These are phyloP conservation scores for Mustela nigripes DNA, from an alignment of 2,113 vertebrate genomes.

Conservation along the genomic window DNA sequence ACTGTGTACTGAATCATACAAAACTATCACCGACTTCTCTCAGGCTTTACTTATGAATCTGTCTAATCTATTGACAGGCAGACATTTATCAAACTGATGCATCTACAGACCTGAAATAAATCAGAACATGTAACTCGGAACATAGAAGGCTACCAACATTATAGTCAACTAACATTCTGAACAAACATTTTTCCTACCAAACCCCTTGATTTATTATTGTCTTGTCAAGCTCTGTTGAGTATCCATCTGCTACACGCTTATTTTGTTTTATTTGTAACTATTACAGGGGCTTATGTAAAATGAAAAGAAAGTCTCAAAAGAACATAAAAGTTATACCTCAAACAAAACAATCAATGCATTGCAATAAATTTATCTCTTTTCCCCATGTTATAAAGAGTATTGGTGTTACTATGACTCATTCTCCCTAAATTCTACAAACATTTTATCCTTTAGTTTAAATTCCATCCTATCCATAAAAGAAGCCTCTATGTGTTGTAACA, in stretches of 20 bases:
- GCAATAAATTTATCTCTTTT: conserved; percentile 65
- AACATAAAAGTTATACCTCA: conserved; percentile 66
- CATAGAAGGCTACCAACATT: conserved; percentile 21
- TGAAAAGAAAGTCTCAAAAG: conserved; percentile 24
- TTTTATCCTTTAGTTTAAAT: conserved; percentile 58
- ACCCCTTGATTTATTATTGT: conserved; percentile 54
- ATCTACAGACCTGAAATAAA: conserved; percentile 62
- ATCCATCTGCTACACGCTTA: conserved; percentile 33
- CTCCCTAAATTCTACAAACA: conserved; percentile 58
- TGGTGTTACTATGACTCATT: conserved; percentile 66
- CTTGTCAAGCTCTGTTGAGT: conserved; percentile 10
- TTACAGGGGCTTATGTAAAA: conserved; percentile 62
- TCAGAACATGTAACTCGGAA: conserved; percentile 46
- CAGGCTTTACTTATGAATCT: conserved; percentile 53
- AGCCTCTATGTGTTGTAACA: conserved; percentile 46
- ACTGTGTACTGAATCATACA: conserved; percentile 3
- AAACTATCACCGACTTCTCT: conserved; percentile 50
- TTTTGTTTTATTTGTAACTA: conserved; percentile 71
- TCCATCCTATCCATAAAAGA: conserved; percentile 31
- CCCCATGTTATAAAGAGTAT: conserved; percentile 44
- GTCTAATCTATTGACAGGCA: conserved; percentile 59
- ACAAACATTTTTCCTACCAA: conserved; percentile 44
- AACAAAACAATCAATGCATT: conserved; percentile 73
- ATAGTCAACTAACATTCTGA: background rate
- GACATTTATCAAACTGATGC: conserved; percentile 57